These are phyloP conservation scores for Selenia dentaria DNA, from an alignment of 2,888 invertebrate genomes.

Conservation along the genomic window DNA sequence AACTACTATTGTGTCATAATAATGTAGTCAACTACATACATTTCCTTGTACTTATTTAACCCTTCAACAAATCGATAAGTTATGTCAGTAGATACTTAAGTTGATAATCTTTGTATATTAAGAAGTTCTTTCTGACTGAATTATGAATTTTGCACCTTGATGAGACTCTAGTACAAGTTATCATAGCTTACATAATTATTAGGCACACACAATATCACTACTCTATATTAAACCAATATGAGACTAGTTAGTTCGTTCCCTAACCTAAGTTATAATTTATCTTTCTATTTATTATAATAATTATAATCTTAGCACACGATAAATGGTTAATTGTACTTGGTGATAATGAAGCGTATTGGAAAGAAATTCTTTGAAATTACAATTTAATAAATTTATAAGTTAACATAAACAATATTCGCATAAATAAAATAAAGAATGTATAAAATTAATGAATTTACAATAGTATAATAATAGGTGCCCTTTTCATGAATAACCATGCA, in stretches of 20 bases:
- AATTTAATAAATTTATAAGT: slow-evolving; percentile 22
- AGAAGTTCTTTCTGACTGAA: slow-evolving; percentile 1
- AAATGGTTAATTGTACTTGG: slow-evolving; percentile 77
- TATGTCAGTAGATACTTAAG: neutral
- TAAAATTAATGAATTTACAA: slow-evolving; percentile 23
- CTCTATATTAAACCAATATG: slow-evolving; percentile 76
- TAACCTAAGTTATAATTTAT: slow-evolving; percentile 72
- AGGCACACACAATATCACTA: slow-evolving; percentile 80
- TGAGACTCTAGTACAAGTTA: slow-evolving; percentile 32
- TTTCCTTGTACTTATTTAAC: slow-evolving; percentile 1
- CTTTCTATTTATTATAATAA: slow-evolving; percentile 50
- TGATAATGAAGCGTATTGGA: slow-evolving; percentile 74
- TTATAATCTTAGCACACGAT: slow-evolving; percentile 52
- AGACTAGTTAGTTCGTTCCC: slow-evolving; percentile 82
- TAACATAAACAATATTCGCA: slow-evolving; percentile 19
- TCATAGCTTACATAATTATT: slow-evolving; percentile 58
- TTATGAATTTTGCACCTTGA: slow-evolving; percentile 21
- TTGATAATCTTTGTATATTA: neutral
- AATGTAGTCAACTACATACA: neutral
- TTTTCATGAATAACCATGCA: slow-evolving; percentile 14
- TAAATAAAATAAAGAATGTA: slow-evolving; percentile 25
- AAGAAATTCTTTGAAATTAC: slow-evolving; percentile 58
- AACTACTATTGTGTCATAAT: neutral
- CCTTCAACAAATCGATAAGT: neutral
- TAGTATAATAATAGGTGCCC: slow-evolving; percentile 29